Base-by-base conservation (phyloP, 1,140 invertebrate genomes). In the Apis florea region DNA sequence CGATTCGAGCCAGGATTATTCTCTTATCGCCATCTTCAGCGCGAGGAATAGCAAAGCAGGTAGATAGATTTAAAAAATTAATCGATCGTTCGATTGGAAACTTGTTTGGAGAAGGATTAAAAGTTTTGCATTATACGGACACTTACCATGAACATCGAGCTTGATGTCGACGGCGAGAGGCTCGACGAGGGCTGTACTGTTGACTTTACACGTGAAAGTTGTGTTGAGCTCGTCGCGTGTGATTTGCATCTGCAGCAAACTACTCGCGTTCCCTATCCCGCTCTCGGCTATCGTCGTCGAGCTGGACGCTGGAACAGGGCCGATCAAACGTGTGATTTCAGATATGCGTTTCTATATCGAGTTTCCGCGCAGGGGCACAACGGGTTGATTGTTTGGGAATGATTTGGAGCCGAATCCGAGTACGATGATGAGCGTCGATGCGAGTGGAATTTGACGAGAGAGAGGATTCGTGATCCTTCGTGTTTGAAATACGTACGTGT, bases 71-170 rank as follows among this genome's bases (percentile, higher is more conserved):
- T n/a, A n/a, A n/a, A 31, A 31, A 2, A 31, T 31, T 31, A 31
- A 31, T 31, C 26, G 26, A 31, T 31, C 26, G 26, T 31, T 31
- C 2, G 26, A 31, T n/a, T n/a, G n/a, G n/a, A n/a, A n/a, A n/a
- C n/a, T n/a, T 40, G 5, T 2, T 26, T 2, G 19, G 11, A 49
- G n/a, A 24, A 51, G 26, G 24, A 21, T 13, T 9, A 49, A 12
- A 13, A 10, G 10, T 4, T 19, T 2, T 15, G 17, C 24, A 11
- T 17, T 21, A 24, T 10, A 9, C 19, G 21, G 8, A 10, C 10
- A 93, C 96, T 95, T 93, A 98, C 97, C 97, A 94, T 97, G 95
- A 71, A 98, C 96, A 91, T 98, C 96, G 40, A 97, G 93, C 83
- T 95, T 94, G 68, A 98, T 94, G 90, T 95, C 95, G 84, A 93